Percentiles rank a stretch among this genome's conserved stretches.
Evolutionary conservation across 2,113 vertebrate species (phyloP).

Genomic region (Maccullochella peelii): DNA sequence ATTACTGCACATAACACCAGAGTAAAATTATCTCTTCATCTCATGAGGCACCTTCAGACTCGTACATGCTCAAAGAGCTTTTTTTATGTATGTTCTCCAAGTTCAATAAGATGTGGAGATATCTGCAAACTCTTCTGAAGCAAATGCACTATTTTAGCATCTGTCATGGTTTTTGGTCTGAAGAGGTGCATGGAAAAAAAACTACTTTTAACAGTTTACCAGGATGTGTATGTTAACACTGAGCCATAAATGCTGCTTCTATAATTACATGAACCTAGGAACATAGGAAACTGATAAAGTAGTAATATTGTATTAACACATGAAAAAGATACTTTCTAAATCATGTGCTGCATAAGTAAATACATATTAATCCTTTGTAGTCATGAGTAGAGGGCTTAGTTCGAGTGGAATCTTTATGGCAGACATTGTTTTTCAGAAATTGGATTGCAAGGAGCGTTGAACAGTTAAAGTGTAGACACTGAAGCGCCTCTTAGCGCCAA

Average conservation of each 20-base stretch:
- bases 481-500: not conserved
- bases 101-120: conserved; percentile 63
- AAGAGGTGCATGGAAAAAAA: conserved; percentile 12
- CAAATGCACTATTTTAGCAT: conserved; percentile 60
- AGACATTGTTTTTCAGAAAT: not conserved
- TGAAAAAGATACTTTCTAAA: not conserved
- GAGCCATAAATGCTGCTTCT: not conserved
- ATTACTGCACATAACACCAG: conserved; percentile 66
- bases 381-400: not conserved
- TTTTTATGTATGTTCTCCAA: conserved; percentile 32
- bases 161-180: conserved; percentile 18
- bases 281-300: not conserved
- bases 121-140: conserved; percentile 38
- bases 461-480: not conserved
- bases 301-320: not conserved
- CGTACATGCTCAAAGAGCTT: conserved; percentile 40
- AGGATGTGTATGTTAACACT: not conserved
- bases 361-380: not conserved
- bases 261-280: not conserved
- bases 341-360: not conserved
- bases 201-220: conserved; percentile 24
- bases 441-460: not conserved
- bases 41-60: conserved; percentile 70
- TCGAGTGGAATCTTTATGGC: not conserved
- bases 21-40: conserved; percentile 80